Evolutionary conservation across 2,113 vertebrate genomes (phyloP), one percentile per base, ranked within the genome.

Genomic region (Daphoenositta chrysoptera): DNA sequence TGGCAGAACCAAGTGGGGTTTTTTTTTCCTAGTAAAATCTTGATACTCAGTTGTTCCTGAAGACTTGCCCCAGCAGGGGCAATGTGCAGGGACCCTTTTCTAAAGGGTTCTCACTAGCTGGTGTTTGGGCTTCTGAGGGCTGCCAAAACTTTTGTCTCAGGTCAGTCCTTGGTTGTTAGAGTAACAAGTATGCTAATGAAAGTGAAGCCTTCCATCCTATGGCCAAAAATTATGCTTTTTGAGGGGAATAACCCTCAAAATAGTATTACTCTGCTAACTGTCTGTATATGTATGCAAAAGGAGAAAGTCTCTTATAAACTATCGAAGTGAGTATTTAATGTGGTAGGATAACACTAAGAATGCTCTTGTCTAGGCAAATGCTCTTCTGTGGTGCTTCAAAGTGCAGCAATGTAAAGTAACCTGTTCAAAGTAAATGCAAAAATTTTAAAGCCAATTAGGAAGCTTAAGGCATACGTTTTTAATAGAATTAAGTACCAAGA

Each of bases 1-100:
- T 51, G 26, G 13, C 33, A 64, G 30, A 83, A 44, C 4, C 3
- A 10, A 61, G 20, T 0, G 0, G 4, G 3, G 9, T 57, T 35
- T 64, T 63, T 66, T 40, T 93, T 72, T 87, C 33, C 15, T 37
- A 7, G 23, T 37, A 61, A 77, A 85, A 35, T 48, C 8, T 42
- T 3, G 1, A 21, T 73, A 3, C 1, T 65, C 17, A 17, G 35
- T n/a, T 53, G 7, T 21, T 79, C 35, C 30, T 71, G 20, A 53
- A 66, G 28, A 26, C 26, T 77, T 68, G 3, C n/a, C 8, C 18
- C 12, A 35, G 31, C 11, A 24, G 39, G 42, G 7, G 5, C 22
- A 28, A 35, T 21, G 24, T 35, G 4, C 27, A 31, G 12, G 18
- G 45, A 28, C n/a, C 6, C 8, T 72, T 87, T 91, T 23, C 44